Evolutionary conservation across 2,113 vertebrate genomes (phyloP), one percentile per base, ranked within the genome.

Genomic region (Formicarius rufipectus): DNA sequence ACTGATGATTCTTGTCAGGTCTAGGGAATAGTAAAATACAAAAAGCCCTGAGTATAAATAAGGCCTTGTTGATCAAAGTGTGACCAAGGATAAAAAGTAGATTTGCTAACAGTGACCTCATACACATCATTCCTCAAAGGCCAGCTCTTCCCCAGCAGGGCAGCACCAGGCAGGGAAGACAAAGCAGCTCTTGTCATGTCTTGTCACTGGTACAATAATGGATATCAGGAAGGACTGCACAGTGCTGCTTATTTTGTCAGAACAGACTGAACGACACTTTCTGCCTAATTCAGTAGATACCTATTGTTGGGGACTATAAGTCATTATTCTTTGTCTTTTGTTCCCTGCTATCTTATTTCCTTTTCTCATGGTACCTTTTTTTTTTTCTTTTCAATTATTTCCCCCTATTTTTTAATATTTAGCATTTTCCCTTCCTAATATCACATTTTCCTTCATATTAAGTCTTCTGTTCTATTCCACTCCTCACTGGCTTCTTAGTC

Each of bases 171-270:
- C 69, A 1, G 53, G 66, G 39, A 69, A 84, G 84, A 96, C 96
- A 97, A 96, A 95, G 94, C 84, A 79, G 69, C 74, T 75, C 93
- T 95, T 97, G 95, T 97, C 89, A 24, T 79, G 62, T 73, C 96
- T 75, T 91, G 87, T 91, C 74, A 44, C 62, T 82, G 84, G 77
- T 74, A 94, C 93, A 94, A 94, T 89, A 84, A 62, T 8, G 91
- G 77, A 60, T 79, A 93, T 89, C 91, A 87, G 89, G 84, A 94
- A 84, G 87, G 77, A 64, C 84, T 79, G 81, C 66, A 96, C 80
- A 96, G 75, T 76, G 89, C 50, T 72, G 44, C 77, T 79, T 76
- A 59, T 84, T 87, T 87, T 92, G 74, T 80, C 87, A 94, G 80
- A 91, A 76, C 74, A 84, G 60, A 72, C 78, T 79, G 81, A 94